Evolutionary conservation across 1,140 invertebrate genomes (phyloP).

Genomic region (Trinorchestia longiramus): DNA sequence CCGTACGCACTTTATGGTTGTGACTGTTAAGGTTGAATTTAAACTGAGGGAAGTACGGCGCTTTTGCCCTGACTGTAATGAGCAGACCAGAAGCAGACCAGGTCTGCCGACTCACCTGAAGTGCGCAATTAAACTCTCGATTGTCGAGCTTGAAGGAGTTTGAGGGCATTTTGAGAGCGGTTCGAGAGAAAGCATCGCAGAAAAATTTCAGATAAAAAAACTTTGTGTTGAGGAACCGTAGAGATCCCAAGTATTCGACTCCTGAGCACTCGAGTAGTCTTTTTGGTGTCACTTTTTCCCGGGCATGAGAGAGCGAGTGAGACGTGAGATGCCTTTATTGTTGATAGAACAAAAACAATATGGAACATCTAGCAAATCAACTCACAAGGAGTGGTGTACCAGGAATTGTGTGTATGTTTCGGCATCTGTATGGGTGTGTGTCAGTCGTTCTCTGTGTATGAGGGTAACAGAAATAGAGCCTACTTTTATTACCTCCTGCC

Average conservation of each 20-base stretch:
- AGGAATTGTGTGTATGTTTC: neutral
- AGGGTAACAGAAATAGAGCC: slow-evolving; percentile 5
- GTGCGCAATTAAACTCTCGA: slow-evolving; percentile 48
- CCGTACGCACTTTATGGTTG: neutral
- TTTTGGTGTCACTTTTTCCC: neutral
- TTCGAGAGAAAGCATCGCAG: neutral
- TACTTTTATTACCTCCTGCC: neutral
- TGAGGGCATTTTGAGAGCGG: neutral
- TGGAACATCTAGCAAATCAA: neutral
- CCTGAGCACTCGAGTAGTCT: neutral
- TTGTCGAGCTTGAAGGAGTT: neutral
- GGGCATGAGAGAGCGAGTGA: neutral
- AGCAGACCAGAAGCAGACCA: neutral
- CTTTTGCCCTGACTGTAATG: neutral
- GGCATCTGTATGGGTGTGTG: neutral
- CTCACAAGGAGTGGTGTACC: neutral
- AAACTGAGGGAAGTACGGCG: neutral
- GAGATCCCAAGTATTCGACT: neutral
- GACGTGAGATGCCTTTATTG: neutral
- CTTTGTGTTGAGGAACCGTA: neutral
- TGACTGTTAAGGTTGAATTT: neutral
- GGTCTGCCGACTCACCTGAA: neutral
- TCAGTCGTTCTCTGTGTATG: neutral
- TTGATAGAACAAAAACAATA: neutral
- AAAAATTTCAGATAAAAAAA: neutral